These are phyloP conservation scores for Sminthurides aquaticus DNA, from an alignment of 2,888 invertebrate species.

Conservation along the genomic window DNA sequence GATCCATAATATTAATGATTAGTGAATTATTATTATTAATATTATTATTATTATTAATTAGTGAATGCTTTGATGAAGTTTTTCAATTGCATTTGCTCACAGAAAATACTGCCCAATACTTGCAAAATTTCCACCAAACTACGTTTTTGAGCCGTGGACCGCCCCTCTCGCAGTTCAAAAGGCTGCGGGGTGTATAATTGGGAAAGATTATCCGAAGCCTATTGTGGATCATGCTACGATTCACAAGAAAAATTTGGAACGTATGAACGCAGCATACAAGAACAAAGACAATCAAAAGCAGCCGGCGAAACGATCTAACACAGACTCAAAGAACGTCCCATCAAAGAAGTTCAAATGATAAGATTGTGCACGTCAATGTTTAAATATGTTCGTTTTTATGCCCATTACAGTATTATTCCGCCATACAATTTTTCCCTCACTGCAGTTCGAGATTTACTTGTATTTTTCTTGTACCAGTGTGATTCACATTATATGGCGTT, in stretches of 20 bases:
- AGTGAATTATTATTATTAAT: background rate
- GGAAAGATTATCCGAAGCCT: constrained; percentile 72
- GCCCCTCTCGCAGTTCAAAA: constrained; percentile 67
- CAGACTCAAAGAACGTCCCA: too few relatives aligned
- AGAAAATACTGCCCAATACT: constrained; percentile 70
- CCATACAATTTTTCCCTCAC: too few relatives aligned
- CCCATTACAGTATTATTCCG: too few relatives aligned
- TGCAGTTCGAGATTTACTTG: too few relatives aligned
- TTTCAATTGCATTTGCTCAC: constrained; percentile 28
- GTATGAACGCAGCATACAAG: constrained; percentile 56
- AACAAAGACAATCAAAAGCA: background rate
- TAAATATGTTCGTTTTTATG: too few relatives aligned
- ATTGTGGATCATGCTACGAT: constrained; percentile 72
- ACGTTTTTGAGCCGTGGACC: constrained; percentile 81
- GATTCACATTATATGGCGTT: too few relatives aligned
- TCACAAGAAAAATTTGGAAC: constrained; percentile 66
- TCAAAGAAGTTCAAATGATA: too few relatives aligned
- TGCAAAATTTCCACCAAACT: constrained; percentile 69
- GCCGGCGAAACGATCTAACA: background rate
- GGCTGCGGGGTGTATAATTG: constrained; percentile 67
- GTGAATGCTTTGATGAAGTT: too few relatives aligned
- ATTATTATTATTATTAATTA: too few relatives aligned
- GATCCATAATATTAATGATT: background rate
- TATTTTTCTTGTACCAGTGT: too few relatives aligned
- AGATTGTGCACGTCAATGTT: too few relatives aligned